Base-by-base conservation (phyloP, 2,888 invertebrate genomes). In the Plusia festucae region DNA sequence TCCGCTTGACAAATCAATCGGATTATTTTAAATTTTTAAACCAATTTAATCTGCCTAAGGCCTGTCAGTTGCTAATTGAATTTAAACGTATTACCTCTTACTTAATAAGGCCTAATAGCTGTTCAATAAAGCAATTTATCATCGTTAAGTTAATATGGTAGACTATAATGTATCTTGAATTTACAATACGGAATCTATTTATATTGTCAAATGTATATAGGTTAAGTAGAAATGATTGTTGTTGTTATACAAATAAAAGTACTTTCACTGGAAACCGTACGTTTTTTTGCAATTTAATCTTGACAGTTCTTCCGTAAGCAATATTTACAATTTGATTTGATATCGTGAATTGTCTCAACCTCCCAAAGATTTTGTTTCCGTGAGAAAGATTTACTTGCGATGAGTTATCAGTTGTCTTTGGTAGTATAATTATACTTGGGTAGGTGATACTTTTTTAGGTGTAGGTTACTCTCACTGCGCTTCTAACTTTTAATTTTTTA, bases 121-220 rank as follows among this genome's bases (percentile, higher is more conserved):
- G 49, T 70, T 70, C 61, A 66, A 73, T 70, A 61, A 52, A 74
- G 61, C 51, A 65, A 73, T 74, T 66, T 73, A 75, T 74, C 75
- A 75, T 73, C 66, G 61, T 70, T 75, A 74, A 74, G 32, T 65
- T 65, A 53, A 65, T 59, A 54, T 32, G 1, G 9, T 30, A 40
- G 40, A n/a, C 40, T n/a, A n/a, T n/a, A 52, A 75, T 66, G 59
- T 32, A 70, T 16, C 52, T 49, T 58, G 51, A 20, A 40, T 49
- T 55, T 68, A 52, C 49, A 34, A 18, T 68, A 64, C 53, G 58
- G 60, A 68, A 76, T 74, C 61, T 34, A 64, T 67, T 76, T 72
- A 71, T 71, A 68, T 63, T 58, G 4, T 44, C 55, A 59, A 32
- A 15, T 27, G 18, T n/a, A 72, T 60, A 63, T 76, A 68, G 72